Evolutionary conservation across 2,797 vertebrate species (phyloP).

Genomic region (Myotis planiceps): DNA sequence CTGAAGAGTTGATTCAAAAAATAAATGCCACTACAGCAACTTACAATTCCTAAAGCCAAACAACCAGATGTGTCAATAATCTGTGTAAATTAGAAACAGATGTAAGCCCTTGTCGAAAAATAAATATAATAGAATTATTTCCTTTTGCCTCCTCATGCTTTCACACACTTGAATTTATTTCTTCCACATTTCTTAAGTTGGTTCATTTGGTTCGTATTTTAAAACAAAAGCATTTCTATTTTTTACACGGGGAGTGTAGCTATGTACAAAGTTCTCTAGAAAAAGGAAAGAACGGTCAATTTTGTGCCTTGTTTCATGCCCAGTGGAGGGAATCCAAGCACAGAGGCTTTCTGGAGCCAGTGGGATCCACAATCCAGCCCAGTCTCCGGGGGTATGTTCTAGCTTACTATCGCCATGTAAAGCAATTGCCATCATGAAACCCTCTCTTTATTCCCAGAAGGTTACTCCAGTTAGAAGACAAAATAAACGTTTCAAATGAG

Average conservation of each 20-base stretch:
- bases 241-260: slow-evolving; percentile 26
- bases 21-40: slow-evolving; percentile 90
- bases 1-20: slow-evolving; percentile 89
- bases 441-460: background rate
- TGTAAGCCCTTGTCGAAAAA: slow-evolving; percentile 89
- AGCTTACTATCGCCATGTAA: background rate
- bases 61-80: slow-evolving; percentile 93
- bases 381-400: background rate
- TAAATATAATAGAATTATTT: slow-evolving; percentile 90
- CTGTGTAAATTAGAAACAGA: slow-evolving; percentile 91
- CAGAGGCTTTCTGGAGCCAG: background rate
- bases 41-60: slow-evolving; percentile 88
- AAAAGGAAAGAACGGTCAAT: slow-evolving; percentile 31
- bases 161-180: slow-evolving; percentile 84
- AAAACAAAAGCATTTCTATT: slow-evolving; percentile 63
- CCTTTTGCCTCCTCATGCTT: slow-evolving; percentile 86
- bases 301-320: slow-evolving; percentile 34
- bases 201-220: slow-evolving; percentile 42
- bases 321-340: slow-evolving; percentile 30
- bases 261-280: slow-evolving; percentile 1
- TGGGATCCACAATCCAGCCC: background rate
- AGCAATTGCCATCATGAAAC: background rate
- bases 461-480: background rate
- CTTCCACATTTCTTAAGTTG: slow-evolving; percentile 80
- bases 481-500: background rate